Base-by-base conservation (phyloP, 2,113 vertebrate genomes). In the Fregetta grallaria region DNA sequence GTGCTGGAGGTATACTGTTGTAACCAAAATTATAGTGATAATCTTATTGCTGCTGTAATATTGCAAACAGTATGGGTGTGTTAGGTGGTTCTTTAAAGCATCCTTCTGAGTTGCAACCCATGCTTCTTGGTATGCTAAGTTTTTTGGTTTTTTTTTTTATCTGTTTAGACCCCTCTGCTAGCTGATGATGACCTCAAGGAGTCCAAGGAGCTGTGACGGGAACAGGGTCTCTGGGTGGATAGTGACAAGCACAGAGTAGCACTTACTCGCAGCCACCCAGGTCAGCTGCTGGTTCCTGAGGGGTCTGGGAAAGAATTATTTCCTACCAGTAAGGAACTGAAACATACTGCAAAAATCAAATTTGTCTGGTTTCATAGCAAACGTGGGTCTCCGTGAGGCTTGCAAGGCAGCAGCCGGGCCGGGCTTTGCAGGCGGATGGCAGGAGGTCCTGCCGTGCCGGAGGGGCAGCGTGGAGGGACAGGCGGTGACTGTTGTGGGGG, bases 341-440 rank as follows among this genome's bases (percentile, higher is more conserved):
- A 75, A 49, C 2, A 1, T 59, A 12, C 18, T 72, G 36, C 53
- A 73, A 20, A 91, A 92, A 9, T 18, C 6, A 56, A 12, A 36
- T 30, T 22, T 47, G 18, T 2, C 8, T 47, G 15, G 7, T 85
- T 78, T 90, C 23, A 3, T 32, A 56, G 74, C 38, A 68, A 78
- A 47, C 0, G 0, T 52, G 44, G 14, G 21, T 85, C 66, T 86
- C 40, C 0, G 1, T 23, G 21, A 45, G 30, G 34, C 38, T 70
- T 63, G 47, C 25, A 59, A 45, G 72, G 71, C 70, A 78, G 61
- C 42, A 67, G 65, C 29, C 5, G 8, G 58, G 63, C 21, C 23
- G 6, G 25, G 38, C 47, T 92, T 66, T 94, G 88, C 52, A 82
- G 66, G n/a, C 3, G 47, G 62, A 8, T 63, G 56, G 50, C 66